Evolutionary conservation across 2,113 vertebrate species (phyloP).

Genomic region (Sigmodon hispidus): DNA sequence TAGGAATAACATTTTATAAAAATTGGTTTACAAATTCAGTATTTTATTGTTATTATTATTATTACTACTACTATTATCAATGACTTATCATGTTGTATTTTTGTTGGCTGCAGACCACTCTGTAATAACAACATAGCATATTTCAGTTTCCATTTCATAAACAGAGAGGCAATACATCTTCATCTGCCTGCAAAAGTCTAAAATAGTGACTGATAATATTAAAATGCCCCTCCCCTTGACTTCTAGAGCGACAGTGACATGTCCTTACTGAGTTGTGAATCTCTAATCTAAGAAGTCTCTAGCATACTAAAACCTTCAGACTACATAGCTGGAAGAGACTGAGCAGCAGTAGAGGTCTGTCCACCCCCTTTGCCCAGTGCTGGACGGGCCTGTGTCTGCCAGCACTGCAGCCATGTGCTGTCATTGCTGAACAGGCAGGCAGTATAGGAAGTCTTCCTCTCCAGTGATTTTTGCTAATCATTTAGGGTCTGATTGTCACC

Average conservation of each 20-base stretch:
- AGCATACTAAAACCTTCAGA: background rate
- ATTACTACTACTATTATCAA: too few species aligned
- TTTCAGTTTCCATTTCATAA: background rate
- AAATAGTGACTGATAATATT: background rate
- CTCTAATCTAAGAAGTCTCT: constrained; percentile 6
- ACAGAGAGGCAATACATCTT: background rate
- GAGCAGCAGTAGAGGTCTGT: background rate
- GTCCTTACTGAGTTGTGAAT: background rate
- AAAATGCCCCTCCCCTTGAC: background rate
- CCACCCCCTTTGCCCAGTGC: background rate
- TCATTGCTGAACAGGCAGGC: background rate
- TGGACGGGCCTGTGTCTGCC: background rate
- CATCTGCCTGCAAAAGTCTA: background rate
- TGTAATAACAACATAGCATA: background rate
- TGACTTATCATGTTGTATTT: background rate
- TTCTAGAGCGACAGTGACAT: background rate
- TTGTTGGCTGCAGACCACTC: background rate
- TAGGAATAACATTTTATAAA: background rate
- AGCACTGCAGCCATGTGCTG: background rate
- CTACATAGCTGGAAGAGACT: background rate
- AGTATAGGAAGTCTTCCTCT: background rate
- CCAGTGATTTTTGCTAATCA: background rate
- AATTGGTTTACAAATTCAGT: background rate
- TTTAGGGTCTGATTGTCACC: background rate
- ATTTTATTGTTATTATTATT: constrained; percentile 11